Conservation (phyloP, 1,140 invertebrate species). For the Medauroidea extradentata region DNA sequence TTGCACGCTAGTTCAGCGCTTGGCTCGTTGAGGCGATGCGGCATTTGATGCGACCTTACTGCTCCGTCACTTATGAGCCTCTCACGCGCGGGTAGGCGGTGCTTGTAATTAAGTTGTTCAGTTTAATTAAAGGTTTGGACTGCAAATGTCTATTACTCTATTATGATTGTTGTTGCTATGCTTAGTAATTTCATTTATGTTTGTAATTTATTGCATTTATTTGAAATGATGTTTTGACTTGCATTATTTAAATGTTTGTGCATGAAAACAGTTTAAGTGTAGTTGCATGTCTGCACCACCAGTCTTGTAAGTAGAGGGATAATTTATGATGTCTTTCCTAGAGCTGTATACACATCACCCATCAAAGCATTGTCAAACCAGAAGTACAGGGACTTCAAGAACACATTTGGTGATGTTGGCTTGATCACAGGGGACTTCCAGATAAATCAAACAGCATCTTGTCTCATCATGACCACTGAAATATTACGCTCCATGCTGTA, state of each 20-base stretch:
- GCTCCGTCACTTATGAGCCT: too few species aligned
- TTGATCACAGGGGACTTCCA: conserved; percentile 95
- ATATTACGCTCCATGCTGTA: conserved; percentile 97
- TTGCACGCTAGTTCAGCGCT: too few species aligned
- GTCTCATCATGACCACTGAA: conserved; percentile 99
- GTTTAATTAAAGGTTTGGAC: too few species aligned
- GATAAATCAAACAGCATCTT: conserved; percentile 87
- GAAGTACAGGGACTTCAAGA: conserved; percentile 96
- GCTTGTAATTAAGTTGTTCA: too few species aligned
- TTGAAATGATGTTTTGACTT: neutral
- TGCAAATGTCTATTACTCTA: too few species aligned
- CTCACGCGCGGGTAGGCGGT: too few species aligned
- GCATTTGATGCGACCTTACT: too few species aligned
- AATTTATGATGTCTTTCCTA: conserved; percentile 41
- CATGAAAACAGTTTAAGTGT: neutral
- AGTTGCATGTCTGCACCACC: neutral
- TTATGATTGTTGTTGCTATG: too few species aligned
- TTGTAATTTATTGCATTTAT: neutral
- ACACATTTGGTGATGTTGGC: conserved; percentile 83
- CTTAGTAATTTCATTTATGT: conserved; percentile 7
- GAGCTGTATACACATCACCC: conserved; percentile 97
- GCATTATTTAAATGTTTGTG: neutral
- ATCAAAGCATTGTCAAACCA: conserved; percentile 99
- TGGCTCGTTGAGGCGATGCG: too few species aligned
- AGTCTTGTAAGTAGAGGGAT: neutral